Evolutionary conservation across 37 sponge, comb jelly and placozoan genomes (phyloP).

Genomic region (Beroe ovata): DNA sequence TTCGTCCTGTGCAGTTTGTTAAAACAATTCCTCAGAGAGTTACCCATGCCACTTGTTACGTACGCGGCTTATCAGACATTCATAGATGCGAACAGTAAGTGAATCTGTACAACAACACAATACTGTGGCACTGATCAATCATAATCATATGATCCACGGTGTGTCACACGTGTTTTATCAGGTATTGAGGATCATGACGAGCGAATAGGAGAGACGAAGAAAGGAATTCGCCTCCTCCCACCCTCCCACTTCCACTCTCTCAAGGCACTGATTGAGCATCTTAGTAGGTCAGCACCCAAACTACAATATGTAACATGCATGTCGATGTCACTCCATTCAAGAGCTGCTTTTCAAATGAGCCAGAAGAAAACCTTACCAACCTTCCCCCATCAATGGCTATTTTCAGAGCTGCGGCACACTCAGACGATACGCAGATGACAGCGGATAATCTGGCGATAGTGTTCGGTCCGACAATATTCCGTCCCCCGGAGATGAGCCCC

Average conservation of each 20-base stretch:
- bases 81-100: slow-evolving; percentile 80
- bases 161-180: too few species aligned
- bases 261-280: slow-evolving; percentile 75
- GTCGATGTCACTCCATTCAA: too few species aligned
- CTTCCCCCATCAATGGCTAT: too few species aligned
- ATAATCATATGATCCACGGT: too few species aligned
- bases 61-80: slow-evolving; percentile 80
- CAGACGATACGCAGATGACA: slow-evolving; percentile 76
- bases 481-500: slow-evolving; percentile 70
- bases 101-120: too few species aligned
- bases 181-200: slow-evolving; percentile 70
- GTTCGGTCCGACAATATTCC: slow-evolving; percentile 83
- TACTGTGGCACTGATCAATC: too few species aligned
- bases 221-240: slow-evolving; percentile 74
- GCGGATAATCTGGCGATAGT: slow-evolving; percentile 85
- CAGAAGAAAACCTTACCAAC: too few species aligned
- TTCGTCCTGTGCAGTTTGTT: slow-evolving; percentile 80
- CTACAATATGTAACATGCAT: too few species aligned
- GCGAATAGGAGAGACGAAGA: slow-evolving; percentile 73
- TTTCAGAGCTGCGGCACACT: background rate
- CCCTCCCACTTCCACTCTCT: slow-evolving; percentile 86
- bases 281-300: slow-evolving; percentile 79
- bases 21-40: slow-evolving; percentile 88
- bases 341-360: too few species aligned
- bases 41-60: slow-evolving; percentile 89